Evolutionary conservation across 1,140 invertebrate genomes (phyloP).

Genomic region (Whitmania pigra): DNA sequence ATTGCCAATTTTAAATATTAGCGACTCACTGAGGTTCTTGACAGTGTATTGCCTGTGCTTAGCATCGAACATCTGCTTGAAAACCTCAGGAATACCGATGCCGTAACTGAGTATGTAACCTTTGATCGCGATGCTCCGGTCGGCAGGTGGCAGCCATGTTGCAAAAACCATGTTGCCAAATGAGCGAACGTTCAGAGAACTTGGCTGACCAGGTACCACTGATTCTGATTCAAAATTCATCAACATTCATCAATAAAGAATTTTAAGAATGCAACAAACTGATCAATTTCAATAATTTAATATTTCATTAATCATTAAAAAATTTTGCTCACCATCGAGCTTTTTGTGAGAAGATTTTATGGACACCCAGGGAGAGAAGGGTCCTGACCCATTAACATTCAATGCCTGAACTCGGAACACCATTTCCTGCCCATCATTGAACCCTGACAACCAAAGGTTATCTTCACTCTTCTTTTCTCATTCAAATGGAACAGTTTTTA

Average conservation of each 20-base stretch:
- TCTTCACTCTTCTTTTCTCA: no score
- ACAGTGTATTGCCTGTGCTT: conserved; percentile 69
- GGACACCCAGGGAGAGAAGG: conserved; percentile 74
- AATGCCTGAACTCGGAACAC: conserved; percentile 75
- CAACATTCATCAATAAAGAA: no score
- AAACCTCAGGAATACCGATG: conserved; percentile 78
- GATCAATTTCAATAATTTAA: no score
- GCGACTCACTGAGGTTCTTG: conserved; percentile 56
- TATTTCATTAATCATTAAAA: no score
- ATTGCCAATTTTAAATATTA: no score
- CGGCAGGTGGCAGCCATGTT: conserved; percentile 67
- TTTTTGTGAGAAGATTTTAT: conserved; percentile 59
- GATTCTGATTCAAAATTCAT: conserved; percentile 49
- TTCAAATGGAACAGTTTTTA: no score
- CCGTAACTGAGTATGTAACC: conserved; percentile 90
- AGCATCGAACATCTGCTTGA: conserved; percentile 62
- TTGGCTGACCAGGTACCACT: conserved; percentile 67
- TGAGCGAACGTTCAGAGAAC: conserved; percentile 60
- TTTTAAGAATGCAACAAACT: no score
- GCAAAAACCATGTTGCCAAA: conserved; percentile 69
- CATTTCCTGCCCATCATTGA: conserved; percentile 66
- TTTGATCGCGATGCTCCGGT: conserved; percentile 61
- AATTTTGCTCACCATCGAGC: conserved; percentile 43
- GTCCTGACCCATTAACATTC: conserved; percentile 85
- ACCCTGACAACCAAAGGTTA: conserved; percentile 31